Base-by-base conservation (phyloP, 2,797 vertebrate genomes). In the Epinephelus coioides region DNA sequence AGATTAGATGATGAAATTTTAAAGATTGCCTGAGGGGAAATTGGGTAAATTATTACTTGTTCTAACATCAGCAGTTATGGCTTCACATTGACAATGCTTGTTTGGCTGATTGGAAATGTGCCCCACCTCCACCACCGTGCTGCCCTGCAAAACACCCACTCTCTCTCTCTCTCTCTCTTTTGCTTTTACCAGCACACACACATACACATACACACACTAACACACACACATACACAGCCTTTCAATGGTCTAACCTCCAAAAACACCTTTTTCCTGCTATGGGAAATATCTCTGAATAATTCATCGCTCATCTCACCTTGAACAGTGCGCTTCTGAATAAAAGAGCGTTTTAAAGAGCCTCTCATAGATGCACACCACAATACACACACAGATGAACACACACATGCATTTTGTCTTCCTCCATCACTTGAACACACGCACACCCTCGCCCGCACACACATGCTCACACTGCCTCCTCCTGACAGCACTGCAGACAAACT, bases 241-340 rank as follows among this genome's bases (percentile, higher is more conserved):
- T 88, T 88, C 85, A 88, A 79, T 89, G 83, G 81, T 89, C 89
- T 91, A 93, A 94, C 88, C 90, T 92, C 89, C 79, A 88, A 91
- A 92, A 93, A 94, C 89, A 91, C 79, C 76, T 79, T 91, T 88
- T 92, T 92, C 82, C 87, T 84, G 82, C 76, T 79, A 83, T 79
- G 81, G 86, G 86, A 92, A 93, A 92, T 85, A 90, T 85, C 85
- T 88, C 88, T 94, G 94, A 94, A 94, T 94, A 91, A 94, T 95
- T 94, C 91, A 95, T 92, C 71, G 69, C 84, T 90, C 88, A 89
- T 89, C 86, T 94, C 94, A 94, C 92, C 93, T 93, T 93, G 91
- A 94, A 92, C 87, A 90, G 85, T 78, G 77, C 47, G 78, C 84
- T 90, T 89, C 88, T 88, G 92, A 93, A 93, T 93, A 92, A 94